Evolutionary conservation across 2,888 invertebrate species (phyloP), one percentile per base, ranked within the genome.

Genomic region (Catocala sponsa): DNA sequence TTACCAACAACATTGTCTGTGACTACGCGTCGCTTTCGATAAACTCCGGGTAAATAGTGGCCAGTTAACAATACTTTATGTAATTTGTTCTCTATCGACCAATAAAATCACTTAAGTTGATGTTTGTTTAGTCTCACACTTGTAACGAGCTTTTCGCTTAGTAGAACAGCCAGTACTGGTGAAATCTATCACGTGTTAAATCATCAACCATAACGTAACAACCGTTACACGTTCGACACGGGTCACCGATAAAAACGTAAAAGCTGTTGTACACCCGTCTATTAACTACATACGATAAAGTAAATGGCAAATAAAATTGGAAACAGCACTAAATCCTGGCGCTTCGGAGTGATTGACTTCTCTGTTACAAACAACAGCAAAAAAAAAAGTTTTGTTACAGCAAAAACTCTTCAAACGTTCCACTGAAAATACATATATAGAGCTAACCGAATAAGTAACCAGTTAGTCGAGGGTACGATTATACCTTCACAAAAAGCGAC

Each of bases 401-500:
- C 35, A 10, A 25, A 47, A 25, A 38, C 1, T 32, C 35, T 58
- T 44, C 15, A 15, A 46, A 12, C 38, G 15, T 33, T 25, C 52
- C 25, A 68, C 53, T 64, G 33, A 55, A 53, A 74, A 50, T 38
- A 57, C 57, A 62, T 59, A 62, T 59, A 54, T 46, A 55, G 64
- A 55, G 63, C 66, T 71, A 73, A 74, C 70, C 71, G 74, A 67
- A 67, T 74, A 75, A 73, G 71, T 74, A 70, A 67, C 61, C 63
- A 72, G 68, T 75, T 68, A 68, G 68, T 70, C 74, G 61, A 73
- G 72, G 75, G 76, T 80, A 73, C 68, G 67, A 72, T 77, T 70
- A 68, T 80, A 79, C 79, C 79, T 84, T 83, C 71, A 85, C 84
- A 86, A 87, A 84, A 86, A 85, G 81, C 85, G 80, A 83, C 80